Base-by-base conservation (phyloP, 2,797 vertebrate genomes). In the Antennarius maculatus region DNA sequence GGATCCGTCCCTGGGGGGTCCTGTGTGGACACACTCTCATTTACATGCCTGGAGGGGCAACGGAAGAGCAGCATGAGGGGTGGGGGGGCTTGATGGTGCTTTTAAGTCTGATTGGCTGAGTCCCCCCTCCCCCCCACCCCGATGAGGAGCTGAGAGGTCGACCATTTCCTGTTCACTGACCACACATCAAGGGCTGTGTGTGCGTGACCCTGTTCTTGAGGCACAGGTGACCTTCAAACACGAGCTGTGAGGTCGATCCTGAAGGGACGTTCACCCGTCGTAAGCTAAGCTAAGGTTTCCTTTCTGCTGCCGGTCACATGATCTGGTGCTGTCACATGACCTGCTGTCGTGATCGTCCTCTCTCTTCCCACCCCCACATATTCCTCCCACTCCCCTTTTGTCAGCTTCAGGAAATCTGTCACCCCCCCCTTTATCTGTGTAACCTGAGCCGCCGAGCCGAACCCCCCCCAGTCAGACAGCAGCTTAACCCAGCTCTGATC, bases 31-130 rank as follows among this genome's bases (percentile, higher is more conserved):
- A 65, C 79, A 81, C 71, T 46, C 74, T 70, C 83, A 43, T 42
- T 72, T 86, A 90, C 81, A 75, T 72, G 68, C 53, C 68, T 54
- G 69, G 51, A 17, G 50, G 66, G 66, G 64, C 68, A 54, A 74
- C 69, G 63, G 74, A 76, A 37, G 75, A 50, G 50, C 51, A 71
- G 76, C 69, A 76, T 37, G 61, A 54, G 23, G 41, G 71, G 29
- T 49, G 68, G 45, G 60, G 56, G 52, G 53, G 65, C 50, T 27
- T 50, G 31, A 71, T 45, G 43, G 54, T 59, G 87, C 93, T 93
- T 93, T 93, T 94, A 94, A 85, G 80, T 61, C 88, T 93, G 92
- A 94, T 94, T 94, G 93, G 85, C 88, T 88, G 34, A 9, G 51
- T 61, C 80, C 54, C 42, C 16, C 16, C 60, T 39, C 27, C 54